Conservation (phyloP, 2,888 invertebrate species). For the Eustalomyia histrio region DNA sequence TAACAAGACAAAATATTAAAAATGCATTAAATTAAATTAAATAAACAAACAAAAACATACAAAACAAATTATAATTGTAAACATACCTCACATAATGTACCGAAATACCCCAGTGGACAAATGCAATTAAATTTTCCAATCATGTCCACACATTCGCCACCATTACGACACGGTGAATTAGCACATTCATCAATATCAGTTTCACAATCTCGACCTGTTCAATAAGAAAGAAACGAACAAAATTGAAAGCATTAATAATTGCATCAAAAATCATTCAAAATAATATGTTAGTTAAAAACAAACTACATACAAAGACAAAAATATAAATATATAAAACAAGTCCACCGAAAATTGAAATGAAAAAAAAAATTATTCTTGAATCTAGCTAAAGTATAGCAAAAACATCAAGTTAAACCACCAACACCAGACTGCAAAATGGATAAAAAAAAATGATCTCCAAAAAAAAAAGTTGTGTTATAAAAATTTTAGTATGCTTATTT, state of each 20-base stretch:
- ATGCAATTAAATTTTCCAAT: constrained; percentile 92
- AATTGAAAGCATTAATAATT: constrained; percentile 68
- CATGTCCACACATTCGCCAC: constrained; percentile 93
- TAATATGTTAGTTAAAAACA: constrained; percentile 8
- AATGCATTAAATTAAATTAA: constrained; percentile 50
- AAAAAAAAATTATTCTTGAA: constrained; percentile 36
- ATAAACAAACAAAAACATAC: constrained; percentile 48
- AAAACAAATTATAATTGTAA: constrained; percentile 14
- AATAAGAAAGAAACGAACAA: constrained; percentile 57
- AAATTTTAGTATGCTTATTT: background rate
- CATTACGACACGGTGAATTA: constrained; percentile 91
- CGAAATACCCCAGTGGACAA: constrained; percentile 93
- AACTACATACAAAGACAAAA: constrained; percentile 14
- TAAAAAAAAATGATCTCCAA: background rate
- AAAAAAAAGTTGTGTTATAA: background rate
- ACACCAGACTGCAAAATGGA: background rate
- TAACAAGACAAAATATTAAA: constrained; percentile 32
- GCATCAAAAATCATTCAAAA: constrained; percentile 52
- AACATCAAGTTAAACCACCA: constrained; percentile 20
- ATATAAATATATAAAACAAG: constrained; percentile 52
- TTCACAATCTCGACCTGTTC: constrained; percentile 87
- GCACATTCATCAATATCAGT: constrained; percentile 94
- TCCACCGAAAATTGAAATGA: constrained; percentile 12
- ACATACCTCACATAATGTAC: constrained; percentile 90
- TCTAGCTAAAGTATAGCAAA: constrained; percentile 36